phyloP scores from a whole-genome alignment of 2,888 invertebrate species.

The Phanerotoma sp. region DNA sequence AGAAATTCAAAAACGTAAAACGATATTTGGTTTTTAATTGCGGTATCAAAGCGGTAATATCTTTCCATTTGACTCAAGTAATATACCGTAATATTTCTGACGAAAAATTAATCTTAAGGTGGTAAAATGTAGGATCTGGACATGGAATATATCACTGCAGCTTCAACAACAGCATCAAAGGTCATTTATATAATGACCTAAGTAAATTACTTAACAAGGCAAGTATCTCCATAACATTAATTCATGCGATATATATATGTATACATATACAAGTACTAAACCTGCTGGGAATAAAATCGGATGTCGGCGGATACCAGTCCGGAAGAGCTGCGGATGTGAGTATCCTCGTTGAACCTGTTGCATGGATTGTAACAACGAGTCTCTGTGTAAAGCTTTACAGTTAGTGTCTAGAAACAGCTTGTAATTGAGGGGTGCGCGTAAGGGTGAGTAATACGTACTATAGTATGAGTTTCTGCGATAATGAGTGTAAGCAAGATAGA shows the following conservation, averaged over 20 bases:
- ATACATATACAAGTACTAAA: slow-evolving; percentile 2
- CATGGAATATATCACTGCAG: too few relatives aligned
- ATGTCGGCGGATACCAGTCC: slow-evolving; percentile 5
- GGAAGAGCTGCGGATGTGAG: slow-evolving; percentile 21
- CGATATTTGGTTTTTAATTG: too few relatives aligned
- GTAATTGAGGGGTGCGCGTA: not conserved
- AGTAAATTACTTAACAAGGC: not conserved
- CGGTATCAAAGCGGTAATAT: too few relatives aligned
- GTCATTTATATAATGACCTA: too few relatives aligned
- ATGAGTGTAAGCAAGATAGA: not conserved
- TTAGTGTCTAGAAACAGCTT: slow-evolving; percentile 1
- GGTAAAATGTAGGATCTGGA: too few relatives aligned
- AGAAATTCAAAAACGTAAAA: too few relatives aligned
- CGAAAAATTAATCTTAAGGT: too few relatives aligned
- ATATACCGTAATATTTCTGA: too few relatives aligned
- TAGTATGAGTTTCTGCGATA: too few relatives aligned
- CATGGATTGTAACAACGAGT: slow-evolving; percentile 19
- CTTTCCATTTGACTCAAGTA: too few relatives aligned
- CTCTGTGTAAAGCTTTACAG: not conserved
- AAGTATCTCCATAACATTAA: slow-evolving; percentile 6
- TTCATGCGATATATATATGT: slow-evolving; percentile 6
- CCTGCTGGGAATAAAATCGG: slow-evolving; percentile 3
- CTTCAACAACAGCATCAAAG: too few relatives aligned
- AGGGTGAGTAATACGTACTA: not conserved
- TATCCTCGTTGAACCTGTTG: slow-evolving; percentile 23